Evolutionary conservation across 2,888 invertebrate species (phyloP), one percentile per base, ranked within the genome.

Genomic region (Calliscelio sp.): DNA sequence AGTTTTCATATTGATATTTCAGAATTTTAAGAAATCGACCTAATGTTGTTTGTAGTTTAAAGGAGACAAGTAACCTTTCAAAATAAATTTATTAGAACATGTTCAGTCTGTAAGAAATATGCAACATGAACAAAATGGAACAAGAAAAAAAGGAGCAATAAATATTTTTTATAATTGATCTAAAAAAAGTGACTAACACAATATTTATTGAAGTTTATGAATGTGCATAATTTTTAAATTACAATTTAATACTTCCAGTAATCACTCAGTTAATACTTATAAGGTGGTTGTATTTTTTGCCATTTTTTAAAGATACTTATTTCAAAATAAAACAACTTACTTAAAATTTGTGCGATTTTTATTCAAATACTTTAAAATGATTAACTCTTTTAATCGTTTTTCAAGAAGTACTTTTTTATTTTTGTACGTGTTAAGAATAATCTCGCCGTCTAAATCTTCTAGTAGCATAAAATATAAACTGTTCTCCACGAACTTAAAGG

Each of bases 391-490:
- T 35, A 59, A 18, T 59, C 14, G 7, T 20, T 59, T 59, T 20
- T 59, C 35, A 11, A 59, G 20, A 35, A 59, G 38, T 10, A 35
- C 20, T 16, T 59, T 59, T 35, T 10, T 20, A 35, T 59, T 59
- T 38, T 59, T 59, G 14, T 59, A 59, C 1, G 20, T 59, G 28
- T 38, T 38, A 3, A 59, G n/a, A 20, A 35, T 59, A 20, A 59
- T 59, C 32, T 55, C 16, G 16, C 55, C 55, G 16, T 55, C 55
- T 10, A 55, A 32, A 55, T 55, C 55, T 28, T 59, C 57, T 10
- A 35, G 35, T 20, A 59, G 11, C 11, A 35, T 18, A 59, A 35
- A 59, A 59, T 59, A 59, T 38, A 59, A 35, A 59, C 11, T 20
- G 25, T 59, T 59, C 25, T 59, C 20, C 18, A 59, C 38, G 10